Evolutionary conservation across 37 sponge, comb jelly and placozoan species (phyloP), one percentile per base, ranked within the genome.

Genomic region (Oscarella lobularis): DNA sequence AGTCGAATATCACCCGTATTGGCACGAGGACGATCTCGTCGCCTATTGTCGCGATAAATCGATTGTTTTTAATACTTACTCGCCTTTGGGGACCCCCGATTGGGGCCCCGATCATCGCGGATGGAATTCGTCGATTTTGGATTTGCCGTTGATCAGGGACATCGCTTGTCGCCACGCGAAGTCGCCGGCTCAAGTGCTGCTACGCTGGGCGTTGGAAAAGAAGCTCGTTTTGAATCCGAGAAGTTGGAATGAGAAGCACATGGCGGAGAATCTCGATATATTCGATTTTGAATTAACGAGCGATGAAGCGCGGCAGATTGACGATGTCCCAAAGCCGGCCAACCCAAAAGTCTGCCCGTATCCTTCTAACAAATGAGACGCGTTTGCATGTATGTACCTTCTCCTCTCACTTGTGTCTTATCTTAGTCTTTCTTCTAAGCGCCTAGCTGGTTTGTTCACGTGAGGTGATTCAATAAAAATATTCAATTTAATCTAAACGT

Each of bases 1-100:
- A 32, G 68, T 77, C 38, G 78, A 77, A 31, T 72, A 37, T 31
- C 78, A 77, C 37, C 78, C 78, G 9, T 77, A 77, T 69, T 77
- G 31, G 33, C 67, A 77, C 6, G 78, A 77, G 33, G 67, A 66
- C 67, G 78, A 77, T 5, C 37, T 77, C 3, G 67, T 77, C 2
- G 33, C 3, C 39, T 77, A 36, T 35, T 77, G 78, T 31, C 66
- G 67, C 30, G 2, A 37, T 3, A 54, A 77, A 37, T 20, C 66
- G 36, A 77, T 77, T 20, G 36, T 72, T 2, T 77, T 67, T 39
- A 77, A 77, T 65, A 30, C 66, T 66, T 75, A 75, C 30, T 3
- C 76, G 5, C 76, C 76, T 33, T 3, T 75, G 31, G 76, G 54
- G 3, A 31, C 32, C 31, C 76, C 76, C 4, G 76, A 75, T 34